A percentile compares a stretch with the other conserved stretches of the same genome.
Conservation (phyloP, 2,888 invertebrate genomes). For the Amblyjoppa proteus region DNA sequence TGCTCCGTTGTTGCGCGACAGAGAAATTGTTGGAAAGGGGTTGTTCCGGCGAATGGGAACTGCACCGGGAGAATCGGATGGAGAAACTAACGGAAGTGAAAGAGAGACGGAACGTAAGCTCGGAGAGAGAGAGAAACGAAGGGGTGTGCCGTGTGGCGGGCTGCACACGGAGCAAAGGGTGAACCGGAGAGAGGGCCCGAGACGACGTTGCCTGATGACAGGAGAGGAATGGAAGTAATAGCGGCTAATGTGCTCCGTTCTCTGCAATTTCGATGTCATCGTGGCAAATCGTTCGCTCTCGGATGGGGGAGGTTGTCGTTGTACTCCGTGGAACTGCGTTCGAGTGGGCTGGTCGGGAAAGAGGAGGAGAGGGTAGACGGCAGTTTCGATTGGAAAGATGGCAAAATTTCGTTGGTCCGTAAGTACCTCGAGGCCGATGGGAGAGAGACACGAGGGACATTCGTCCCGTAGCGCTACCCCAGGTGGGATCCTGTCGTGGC, state of each 20-base stretch:
- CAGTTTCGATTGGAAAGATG: conserved; percentile 25
- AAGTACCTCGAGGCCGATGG: conserved; percentile 56
- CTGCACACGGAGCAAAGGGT: conserved; percentile 51
- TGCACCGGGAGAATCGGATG: conserved; percentile 67
- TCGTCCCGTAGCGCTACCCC: background rate
- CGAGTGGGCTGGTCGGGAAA: conserved; percentile 14
- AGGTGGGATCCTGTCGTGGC: background rate
- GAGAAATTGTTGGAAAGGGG: conserved; percentile 61
- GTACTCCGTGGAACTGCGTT: conserved; percentile 25
- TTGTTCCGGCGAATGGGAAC: conserved; percentile 37
- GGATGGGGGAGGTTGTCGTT: background rate
- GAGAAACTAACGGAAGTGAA: conserved; percentile 67
- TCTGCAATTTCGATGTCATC: conserved; percentile 64
- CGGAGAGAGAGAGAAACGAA: conserved; percentile 61
- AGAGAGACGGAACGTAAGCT: conserved; percentile 58
- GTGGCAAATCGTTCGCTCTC: conserved; percentile 58
- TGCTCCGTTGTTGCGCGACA: conserved; percentile 43
- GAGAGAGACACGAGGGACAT: conserved; percentile 1
- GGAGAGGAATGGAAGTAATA: conserved; percentile 77
- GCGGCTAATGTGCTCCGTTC: conserved; percentile 74
- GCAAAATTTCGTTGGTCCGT: conserved; percentile 54
- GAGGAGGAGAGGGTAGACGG: conserved; percentile 5
- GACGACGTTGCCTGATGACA: conserved; percentile 74
- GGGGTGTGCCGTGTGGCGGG: conserved; percentile 48
- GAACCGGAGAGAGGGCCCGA: conserved; percentile 50